Conservation (phyloP, 2,797 vertebrate species). For the Semaprochilodus insignis region DNA sequence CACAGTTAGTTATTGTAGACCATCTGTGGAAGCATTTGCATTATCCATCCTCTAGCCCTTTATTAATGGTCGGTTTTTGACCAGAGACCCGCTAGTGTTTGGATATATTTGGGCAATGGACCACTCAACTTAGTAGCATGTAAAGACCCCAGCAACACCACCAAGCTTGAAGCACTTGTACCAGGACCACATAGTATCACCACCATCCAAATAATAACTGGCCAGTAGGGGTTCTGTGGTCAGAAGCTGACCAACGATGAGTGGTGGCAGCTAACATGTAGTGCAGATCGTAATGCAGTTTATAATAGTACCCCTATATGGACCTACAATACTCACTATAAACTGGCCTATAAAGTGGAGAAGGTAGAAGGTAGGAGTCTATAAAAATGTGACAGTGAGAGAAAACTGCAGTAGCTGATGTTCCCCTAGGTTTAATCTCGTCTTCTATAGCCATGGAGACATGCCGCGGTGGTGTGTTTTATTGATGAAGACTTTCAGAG, state of each 20-base stretch:
- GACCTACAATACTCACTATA: not conserved
- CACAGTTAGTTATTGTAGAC: not conserved
- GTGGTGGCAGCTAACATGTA: not conserved
- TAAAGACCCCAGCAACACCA: not conserved
- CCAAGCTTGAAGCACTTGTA: no score
- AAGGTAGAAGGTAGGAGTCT: not conserved
- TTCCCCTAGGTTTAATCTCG: not conserved
- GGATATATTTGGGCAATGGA: not conserved
- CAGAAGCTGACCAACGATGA: not conserved
- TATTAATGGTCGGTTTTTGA: no score
- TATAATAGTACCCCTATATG: not conserved
- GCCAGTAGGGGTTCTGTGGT: not conserved
- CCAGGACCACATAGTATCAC: not conserved
- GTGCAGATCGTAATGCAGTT: not conserved
- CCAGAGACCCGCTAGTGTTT: no score
- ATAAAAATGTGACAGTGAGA: not conserved
- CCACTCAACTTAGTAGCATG: no score
- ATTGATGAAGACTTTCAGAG: constrained; percentile 10
- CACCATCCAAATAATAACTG: not conserved
- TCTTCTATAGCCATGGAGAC: not conserved
- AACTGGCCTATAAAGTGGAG: not conserved
- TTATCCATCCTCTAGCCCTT: no score
- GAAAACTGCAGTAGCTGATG: not conserved
- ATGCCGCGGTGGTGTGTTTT: not conserved
- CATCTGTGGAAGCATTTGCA: not conserved